Evolutionary conservation across 2,888 invertebrate species (phyloP), one percentile per base, ranked within the genome.

Genomic region (Portevinia maculata): DNA sequence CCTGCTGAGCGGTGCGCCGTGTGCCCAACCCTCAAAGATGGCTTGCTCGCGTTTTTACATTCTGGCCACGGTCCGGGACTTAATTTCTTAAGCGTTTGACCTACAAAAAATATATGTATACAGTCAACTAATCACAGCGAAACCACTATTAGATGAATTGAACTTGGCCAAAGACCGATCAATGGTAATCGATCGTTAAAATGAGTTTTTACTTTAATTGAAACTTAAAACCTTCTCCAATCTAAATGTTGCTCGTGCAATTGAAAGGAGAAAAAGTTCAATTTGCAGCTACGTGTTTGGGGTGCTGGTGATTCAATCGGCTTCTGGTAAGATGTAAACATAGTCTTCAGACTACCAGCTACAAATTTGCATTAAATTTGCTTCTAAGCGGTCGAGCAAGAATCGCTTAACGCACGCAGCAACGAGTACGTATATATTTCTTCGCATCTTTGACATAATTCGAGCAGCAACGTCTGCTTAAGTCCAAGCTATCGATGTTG

Each of bases 11-110:
- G 41, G 70, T 34, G 52, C 19, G 24, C 24, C 2, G 6, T 15
- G 11, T 15, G 53, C 69, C 81, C 50, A 64, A 76, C 81, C 79
- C 75, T 76, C 62, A 59, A 50, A 73, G 78, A 79, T 73, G 73
- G 32, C 13, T 48, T 30, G 46, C 44, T 44, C 5, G 19, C 11
- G 44, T 30, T 52, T 44, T 5, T 21, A 15, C 41, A 21, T 55
- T 34, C 55, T 44, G 30, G 57, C 41, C 52, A 57, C 55, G 46
- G 32, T 19, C 46, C 46, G 44, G 24, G 60, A 44, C 52, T 69
- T 64, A 70, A 81, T 76, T 75, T 75, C 62, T 17, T 64, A 69
- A 81, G 69, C 70, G 70, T 64, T 81, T 81, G 79, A 81, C 79
- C 79, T 30, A 81, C 59, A 81, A 81, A 75, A 44, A 52, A 57